These are phyloP conservation scores for Montipora capitata DNA, from an alignment of 92 coral and sea anemone genomes.

Conservation along the genomic window DNA sequence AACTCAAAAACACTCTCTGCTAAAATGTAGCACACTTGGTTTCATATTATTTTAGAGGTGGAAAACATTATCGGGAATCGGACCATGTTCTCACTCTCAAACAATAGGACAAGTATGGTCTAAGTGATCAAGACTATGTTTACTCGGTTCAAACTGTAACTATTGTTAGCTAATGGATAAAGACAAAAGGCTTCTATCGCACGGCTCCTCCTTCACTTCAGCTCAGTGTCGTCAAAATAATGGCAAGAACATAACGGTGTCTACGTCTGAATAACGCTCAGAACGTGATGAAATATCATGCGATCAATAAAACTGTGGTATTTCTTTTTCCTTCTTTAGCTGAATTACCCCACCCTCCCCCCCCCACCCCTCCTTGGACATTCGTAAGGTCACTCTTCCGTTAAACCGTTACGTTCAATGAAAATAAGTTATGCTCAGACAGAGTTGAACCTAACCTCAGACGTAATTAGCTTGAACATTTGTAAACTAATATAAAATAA, in stretches of 20 bases:
- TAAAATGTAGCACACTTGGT: not conserved
- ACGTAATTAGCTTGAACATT: not conserved
- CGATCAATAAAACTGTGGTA: no score
- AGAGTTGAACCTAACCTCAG: not conserved
- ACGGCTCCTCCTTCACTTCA: conserved; percentile 64
- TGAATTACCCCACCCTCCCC: not conserved
- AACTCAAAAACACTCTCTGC: no score
- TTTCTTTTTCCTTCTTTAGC: not conserved
- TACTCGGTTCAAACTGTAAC: conserved; percentile 67
- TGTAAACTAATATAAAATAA: no score
- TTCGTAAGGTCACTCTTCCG: not conserved
- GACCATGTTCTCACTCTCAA: not conserved
- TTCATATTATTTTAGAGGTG: not conserved
- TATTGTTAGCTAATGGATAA: conserved; percentile 74
- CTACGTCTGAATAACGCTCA: not conserved
- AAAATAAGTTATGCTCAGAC: not conserved
- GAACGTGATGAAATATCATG: not conserved
- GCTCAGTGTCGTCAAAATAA: conserved; percentile 12
- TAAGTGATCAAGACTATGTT: conserved; percentile 57
- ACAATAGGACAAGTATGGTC: not conserved
- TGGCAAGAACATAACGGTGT: not conserved
- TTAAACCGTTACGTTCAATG: no score
- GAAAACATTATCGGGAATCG: not conserved
- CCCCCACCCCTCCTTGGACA: not conserved
- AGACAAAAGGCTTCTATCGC: conserved; percentile 73